These are phyloP conservation scores for Grallaria varia DNA, from an alignment of 2,113 vertebrate species.

Conservation along the genomic window DNA sequence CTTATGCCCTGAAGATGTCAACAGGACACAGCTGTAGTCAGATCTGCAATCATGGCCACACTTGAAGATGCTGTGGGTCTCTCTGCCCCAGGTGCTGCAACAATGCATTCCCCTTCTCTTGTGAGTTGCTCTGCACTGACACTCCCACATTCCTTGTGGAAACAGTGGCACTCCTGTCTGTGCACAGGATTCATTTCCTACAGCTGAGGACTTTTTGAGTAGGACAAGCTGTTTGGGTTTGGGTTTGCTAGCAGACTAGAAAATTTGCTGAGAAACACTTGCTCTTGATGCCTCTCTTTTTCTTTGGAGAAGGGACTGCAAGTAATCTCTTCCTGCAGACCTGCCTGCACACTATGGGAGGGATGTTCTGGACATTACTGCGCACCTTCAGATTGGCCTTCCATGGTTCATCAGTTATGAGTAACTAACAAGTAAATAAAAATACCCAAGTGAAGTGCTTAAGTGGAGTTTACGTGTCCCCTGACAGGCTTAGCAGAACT, in stretches of 20 bases:
- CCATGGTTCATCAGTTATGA: neutral
- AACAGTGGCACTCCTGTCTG: neutral
- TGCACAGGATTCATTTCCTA: neutral
- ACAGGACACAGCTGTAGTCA: neutral
- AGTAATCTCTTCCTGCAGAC: neutral
- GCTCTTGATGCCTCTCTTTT: neutral
- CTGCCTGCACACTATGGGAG: too few species aligned
- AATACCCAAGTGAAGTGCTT: neutral
- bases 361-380: neutral
- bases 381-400: neutral
- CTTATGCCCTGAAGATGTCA: neutral
- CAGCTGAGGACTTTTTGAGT: neutral
- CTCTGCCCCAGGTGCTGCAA: neutral
- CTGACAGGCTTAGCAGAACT: neutral
- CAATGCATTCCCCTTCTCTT: neutral
- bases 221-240: neutral
- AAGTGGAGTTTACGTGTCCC: neutral
- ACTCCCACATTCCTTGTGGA: neutral
- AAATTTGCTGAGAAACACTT: neutral
- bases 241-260: neutral
- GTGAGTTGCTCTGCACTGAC: fast-evolving
- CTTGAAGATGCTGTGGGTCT: neutral
- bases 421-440: neutral
- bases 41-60: neutral
- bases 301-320: neutral